Evolutionary conservation across 2,113 vertebrate genomes (phyloP), one percentile per base, ranked within the genome.

Genomic region (Sinosuthora webbiana): DNA sequence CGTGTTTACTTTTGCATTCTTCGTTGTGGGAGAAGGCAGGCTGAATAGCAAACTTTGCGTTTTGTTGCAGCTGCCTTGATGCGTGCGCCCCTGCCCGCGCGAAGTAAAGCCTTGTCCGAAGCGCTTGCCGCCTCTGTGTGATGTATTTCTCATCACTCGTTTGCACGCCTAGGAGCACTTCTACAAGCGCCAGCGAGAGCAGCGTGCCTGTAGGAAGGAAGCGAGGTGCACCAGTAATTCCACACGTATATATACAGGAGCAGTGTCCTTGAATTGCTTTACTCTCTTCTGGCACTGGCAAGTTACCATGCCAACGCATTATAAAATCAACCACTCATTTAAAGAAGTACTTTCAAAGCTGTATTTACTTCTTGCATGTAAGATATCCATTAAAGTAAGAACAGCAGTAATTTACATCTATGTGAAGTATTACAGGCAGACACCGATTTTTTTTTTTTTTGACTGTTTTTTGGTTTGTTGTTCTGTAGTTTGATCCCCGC

Each of bases 301-400:
- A 41, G 92, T 96, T 95, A 68, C 95, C 95, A 97, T 96, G 87
- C 90, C 82, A 97, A 95, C 83, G 81, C 86, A 96, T 89, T 74
- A 74, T 80, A 92, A 97, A 96, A 94, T 92, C 70, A 91, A 95
- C 80, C 73, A 86, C 90, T 96, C 91, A 89, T 79, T 92, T 90
- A 67, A 94, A 89, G 85, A 81, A 90, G 80, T 82, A 84, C 92
- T 98, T 98, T 97, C 97, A 97, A 95, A 95, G 95, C 95, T 86
- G 95, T 95, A 95, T 97, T 97, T 97, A 94, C 93, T 97, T 95
- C 82, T 97, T 94, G 92, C 90, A 94, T 82, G 89, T 96, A 98
- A 97, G 97, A n/a, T 97, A 95, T 95, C 96, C 96, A 95, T 97
- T 97, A 97, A 97, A 95, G 96, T 96, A 97, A 95, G 97, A 96